phyloP scores from a whole-genome alignment of 92 coral and sea anemone species.

The Pocillopora meandrina region DNA sequence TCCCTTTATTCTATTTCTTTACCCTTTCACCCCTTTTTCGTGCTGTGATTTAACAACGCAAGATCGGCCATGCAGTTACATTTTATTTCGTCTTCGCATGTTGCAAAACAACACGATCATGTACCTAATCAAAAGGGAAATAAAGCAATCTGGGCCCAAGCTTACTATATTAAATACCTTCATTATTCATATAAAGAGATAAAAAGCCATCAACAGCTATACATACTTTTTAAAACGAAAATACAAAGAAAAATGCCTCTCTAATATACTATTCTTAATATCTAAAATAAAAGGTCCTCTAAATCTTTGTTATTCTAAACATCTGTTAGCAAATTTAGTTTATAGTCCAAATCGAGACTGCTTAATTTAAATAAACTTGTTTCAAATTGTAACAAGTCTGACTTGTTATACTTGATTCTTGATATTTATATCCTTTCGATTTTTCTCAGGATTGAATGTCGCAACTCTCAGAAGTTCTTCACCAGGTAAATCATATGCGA shows the following conservation, averaged over 20 bases:
- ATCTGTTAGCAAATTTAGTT: not conserved
- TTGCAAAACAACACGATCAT: too few relatives aligned
- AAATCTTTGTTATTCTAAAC: not conserved
- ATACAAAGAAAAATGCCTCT: not conserved
- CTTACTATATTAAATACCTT: not conserved
- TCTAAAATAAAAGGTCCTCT: not conserved
- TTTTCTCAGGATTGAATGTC: too few relatives aligned
- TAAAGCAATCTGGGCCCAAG: not conserved
- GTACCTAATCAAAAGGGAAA: too few relatives aligned
- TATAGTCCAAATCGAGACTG: constrained; percentile 11
- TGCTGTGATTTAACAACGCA: too few relatives aligned
- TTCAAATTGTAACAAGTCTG: not conserved
- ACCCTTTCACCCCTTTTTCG: too few relatives aligned
- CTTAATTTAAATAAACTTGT: not conserved
- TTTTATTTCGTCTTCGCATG: too few relatives aligned
- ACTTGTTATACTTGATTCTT: not conserved
- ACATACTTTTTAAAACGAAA: not conserved
- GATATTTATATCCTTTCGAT: too few relatives aligned
- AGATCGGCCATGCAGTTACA: too few relatives aligned
- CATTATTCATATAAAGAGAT: not conserved
- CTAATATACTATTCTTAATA: not conserved
- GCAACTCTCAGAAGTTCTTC: too few relatives aligned
- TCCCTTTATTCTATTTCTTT: too few relatives aligned
- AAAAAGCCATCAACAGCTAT: too few relatives aligned
- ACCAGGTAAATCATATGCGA: too few relatives aligned